Base-by-base conservation (phyloP, 1,140 invertebrate genomes). In the Maconellicoccus hirsutus region DNA sequence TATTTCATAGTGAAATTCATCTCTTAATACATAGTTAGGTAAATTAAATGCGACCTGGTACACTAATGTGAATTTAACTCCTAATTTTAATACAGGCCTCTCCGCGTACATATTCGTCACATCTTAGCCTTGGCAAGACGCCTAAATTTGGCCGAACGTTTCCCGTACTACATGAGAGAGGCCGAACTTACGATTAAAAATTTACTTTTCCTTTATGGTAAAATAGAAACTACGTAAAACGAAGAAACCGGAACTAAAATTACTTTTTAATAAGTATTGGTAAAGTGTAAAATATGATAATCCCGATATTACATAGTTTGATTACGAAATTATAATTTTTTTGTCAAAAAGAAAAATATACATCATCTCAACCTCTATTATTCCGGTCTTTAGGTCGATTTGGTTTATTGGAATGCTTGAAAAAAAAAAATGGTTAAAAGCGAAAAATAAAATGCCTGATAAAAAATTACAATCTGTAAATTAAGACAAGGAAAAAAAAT, bases 11-110 rank as follows among this genome's bases (percentile, higher is more conserved):
- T 66, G 61, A 66, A 66, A 66, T 25, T 66, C 16, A 59, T 25
- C 25, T 25, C 19, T 25, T 66, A 23, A 66, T 8, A 66, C 25
- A 52, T 66, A 66, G 21, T 66, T 25, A 66, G 61, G 61, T 66
- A 66, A 66, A 66, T 66, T 66, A 66, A 66, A 66, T 66, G 61
- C 61, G 61, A 66, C 61, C 61, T 66, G 61, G 61, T 66, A 66
- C 61, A 25, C 61, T 66, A 66, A 66, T 66, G 61, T 66, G 61
- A 66, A 66, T 66, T 52, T 52, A 52, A 52, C n/a, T 66, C 61
- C 61, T 66, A 66, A 66, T 25, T 66, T 66, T 25, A 52, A 52
- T 33, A 52, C 42, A 19, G 42, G 12, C n/a, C 42, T 52, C 6
- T 6, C 16, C 42, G 42, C 42, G 16, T 19, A 12, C 29, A 12